A percentile compares a stretch with the other conserved stretches of the same genome.
These are phyloP conservation scores for Nesospiza acunhae DNA, from an alignment of 2,113 vertebrate species.

Conservation along the genomic window DNA sequence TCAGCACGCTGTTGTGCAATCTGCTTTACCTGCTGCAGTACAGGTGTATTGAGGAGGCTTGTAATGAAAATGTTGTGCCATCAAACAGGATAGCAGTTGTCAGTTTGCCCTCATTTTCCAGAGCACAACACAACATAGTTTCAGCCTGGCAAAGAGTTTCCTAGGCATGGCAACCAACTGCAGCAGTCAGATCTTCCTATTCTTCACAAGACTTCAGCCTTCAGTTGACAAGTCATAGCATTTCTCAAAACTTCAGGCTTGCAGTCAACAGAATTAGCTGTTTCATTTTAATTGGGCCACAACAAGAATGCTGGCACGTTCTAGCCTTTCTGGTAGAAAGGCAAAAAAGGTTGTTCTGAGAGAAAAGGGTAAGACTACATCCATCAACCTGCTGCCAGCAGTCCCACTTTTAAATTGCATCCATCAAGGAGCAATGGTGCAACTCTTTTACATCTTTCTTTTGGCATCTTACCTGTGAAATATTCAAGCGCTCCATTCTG, in stretches of 20 bases:
- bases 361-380: not conserved
- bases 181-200: not conserved
- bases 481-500: not conserved
- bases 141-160: not conserved
- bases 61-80: not conserved
- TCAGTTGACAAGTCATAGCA: not conserved
- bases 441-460: not conserved
- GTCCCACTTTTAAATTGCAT: not conserved
- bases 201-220: not conserved
- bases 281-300: not conserved
- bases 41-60: not conserved
- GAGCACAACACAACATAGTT: not conserved
- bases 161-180: not conserved
- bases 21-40: not conserved
- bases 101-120: not conserved
- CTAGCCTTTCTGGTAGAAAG: not conserved
- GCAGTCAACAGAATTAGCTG: not conserved
- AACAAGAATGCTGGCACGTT: not conserved
- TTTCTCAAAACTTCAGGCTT: not conserved
- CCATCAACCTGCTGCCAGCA: fast-evolving
- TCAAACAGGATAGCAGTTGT: not conserved
- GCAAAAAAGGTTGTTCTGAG: not conserved
- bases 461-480: not conserved
- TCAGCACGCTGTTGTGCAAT: not conserved
- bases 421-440: not conserved